A percentile compares a stretch with the other conserved stretches of the same genome.
These are phyloP conservation scores for Myrmecophaga tridactyla DNA, from an alignment of 2,113 vertebrate species.

Conservation along the genomic window DNA sequence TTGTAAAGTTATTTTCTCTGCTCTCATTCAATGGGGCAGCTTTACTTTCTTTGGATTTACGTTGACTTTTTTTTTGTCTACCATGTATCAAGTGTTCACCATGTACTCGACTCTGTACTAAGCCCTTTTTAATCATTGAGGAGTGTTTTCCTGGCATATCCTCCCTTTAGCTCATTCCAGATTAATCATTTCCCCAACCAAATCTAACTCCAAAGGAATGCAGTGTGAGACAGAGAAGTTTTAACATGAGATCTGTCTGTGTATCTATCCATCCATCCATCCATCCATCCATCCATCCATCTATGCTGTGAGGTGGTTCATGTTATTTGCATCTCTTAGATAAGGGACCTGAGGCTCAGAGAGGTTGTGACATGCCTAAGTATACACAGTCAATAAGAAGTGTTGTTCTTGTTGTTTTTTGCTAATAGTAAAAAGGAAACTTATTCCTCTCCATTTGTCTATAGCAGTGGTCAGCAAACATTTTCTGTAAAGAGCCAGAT, in stretches of 20 bases:
- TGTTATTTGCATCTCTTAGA: neutral
- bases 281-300: neutral
- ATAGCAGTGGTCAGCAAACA: neutral
- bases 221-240: neutral
- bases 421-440: neutral
- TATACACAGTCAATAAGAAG: neutral
- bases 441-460: neutral
- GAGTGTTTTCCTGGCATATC: neutral
- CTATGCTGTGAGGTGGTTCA: neutral
- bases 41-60: neutral
- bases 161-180: neutral
- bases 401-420: neutral
- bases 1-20: conserved; percentile 5
- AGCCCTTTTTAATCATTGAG: neutral
- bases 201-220: neutral
- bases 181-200: conserved; percentile 1
- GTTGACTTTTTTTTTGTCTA: neutral
- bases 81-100: neutral
- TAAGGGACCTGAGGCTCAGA: neutral
- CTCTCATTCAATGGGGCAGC: neutral
- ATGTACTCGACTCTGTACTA: neutral
- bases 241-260: neutral
- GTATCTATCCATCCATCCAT: neutral
- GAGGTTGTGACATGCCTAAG: neutral
- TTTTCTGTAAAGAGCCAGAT: neutral